Base-by-base conservation (phyloP, 2,113 vertebrate genomes). In the Pseudolaguvia tuberculata region DNA sequence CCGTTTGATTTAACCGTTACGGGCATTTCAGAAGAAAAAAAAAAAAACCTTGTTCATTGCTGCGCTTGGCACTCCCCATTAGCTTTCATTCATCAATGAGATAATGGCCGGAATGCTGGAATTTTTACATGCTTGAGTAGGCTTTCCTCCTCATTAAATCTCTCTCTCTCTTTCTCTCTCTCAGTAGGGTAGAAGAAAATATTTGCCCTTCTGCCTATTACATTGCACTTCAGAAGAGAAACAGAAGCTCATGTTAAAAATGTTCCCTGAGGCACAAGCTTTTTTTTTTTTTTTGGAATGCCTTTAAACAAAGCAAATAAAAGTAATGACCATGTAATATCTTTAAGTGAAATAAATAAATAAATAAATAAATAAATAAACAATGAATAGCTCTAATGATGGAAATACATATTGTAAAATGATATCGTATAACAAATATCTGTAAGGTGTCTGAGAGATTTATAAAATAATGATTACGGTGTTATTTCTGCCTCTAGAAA, bases 141-240 rank as follows among this genome's bases (percentile, higher is more conserved):
- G 73, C 76, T 88, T 89, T 92, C 85, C 78, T 87, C 88, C 85
- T 91, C 88, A 88, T 92, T 90, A 91, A 93, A 91, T 89, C 39
- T 42, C 39, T 42, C 39, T 42, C 87, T 90, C 89, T 87, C 85
- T 89, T 18, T 35, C 51, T 48, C 35, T 55, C 63, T 71, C 66
- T 81, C 73, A 78, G 45, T 61, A 78, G 79, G 67, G 72, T 67
- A 78, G 72, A 78, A 81, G 79, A 70, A 77, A 78, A 74, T 73
- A 75, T 76, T 77, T 70, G 56, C 50, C 23, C 39, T 73, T 80
- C 74, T 73, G 56, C 52, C 75, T 61, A 70, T 70, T 73, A 61
- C 70, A 56, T 50, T 61, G 39, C 66, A 55, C 56, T 21, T 80
- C 63, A 77, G 47, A 73, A n/a, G 63, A 62, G 56, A 73, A 73